Conservation (phyloP, 2,888 invertebrate genomes). For the Anthoptus insignis region DNA sequence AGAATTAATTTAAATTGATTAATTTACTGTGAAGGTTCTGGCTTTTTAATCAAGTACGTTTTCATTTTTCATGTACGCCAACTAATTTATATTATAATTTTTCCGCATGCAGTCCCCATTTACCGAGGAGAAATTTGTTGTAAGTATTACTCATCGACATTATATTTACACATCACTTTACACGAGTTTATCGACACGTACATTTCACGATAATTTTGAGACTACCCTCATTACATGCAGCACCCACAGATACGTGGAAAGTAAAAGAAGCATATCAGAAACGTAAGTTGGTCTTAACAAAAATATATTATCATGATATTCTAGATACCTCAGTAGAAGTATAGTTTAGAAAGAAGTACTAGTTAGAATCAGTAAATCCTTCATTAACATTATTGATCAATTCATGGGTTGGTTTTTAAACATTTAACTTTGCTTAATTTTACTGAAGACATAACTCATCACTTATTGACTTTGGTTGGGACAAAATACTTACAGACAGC, state of each 20-base stretch:
- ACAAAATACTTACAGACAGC: no score
- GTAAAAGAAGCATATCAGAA: conserved; percentile 81
- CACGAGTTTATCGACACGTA: conserved; percentile 5
- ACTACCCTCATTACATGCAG: conserved; percentile 68
- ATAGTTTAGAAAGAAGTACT: no score
- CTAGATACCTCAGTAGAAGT: no score
- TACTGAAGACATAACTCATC: neutral
- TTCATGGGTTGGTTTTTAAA: neutral
- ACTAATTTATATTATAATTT: conserved; percentile 65
- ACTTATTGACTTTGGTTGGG: no score
- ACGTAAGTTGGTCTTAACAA: conserved; percentile 67
- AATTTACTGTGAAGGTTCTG: conserved; percentile 3
- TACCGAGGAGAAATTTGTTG: conserved; percentile 83
- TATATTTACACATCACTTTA: conserved; percentile 30
- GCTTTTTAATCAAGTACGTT: conserved; percentile 31
- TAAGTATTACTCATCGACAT: conserved; percentile 65
- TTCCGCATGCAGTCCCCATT: conserved; percentile 85
- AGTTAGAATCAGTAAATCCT: no score
- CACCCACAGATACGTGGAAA: conserved; percentile 81
- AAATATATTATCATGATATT: neutral
- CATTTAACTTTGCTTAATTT: neutral
- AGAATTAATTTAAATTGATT: conserved; percentile 27
- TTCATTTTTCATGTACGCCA: conserved; percentile 49
- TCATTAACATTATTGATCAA: no score
- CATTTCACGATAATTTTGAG: conserved; percentile 11